phyloP scores from a whole-genome alignment of 2,797 vertebrate genomes.

The Acrocephalus scirpaceus region DNA sequence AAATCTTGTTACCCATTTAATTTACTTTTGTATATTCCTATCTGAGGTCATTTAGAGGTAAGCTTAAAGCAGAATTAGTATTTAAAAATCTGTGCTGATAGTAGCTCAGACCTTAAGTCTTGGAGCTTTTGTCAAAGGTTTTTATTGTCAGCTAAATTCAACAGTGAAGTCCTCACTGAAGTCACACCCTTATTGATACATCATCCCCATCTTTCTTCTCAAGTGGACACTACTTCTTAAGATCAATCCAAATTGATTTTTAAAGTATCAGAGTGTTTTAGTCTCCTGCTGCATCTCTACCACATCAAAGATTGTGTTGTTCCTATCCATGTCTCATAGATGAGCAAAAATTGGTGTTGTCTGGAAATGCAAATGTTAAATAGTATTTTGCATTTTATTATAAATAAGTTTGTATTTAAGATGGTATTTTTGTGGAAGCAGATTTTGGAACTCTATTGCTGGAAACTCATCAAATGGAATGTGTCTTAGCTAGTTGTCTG shows the following conservation, averaged over 20 bases:
- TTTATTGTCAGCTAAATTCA: not conserved
- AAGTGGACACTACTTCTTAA: not conserved
- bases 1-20: not conserved
- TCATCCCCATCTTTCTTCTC: not conserved
- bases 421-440: not conserved
- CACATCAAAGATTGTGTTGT: not conserved
- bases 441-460: not conserved
- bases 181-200: not conserved
- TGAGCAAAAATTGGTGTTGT: not conserved
- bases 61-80: not conserved
- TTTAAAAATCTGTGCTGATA: not conserved
- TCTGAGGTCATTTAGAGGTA: not conserved
- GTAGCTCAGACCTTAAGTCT: not conserved
- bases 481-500: not conserved
- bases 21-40: not conserved
- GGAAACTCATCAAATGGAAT: not conserved
- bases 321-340: not conserved
- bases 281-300: not conserved
- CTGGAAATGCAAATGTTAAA: not conserved
- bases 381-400: not conserved
- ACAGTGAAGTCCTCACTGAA: not conserved
- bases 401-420: not conserved
- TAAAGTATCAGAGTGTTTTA: not conserved
- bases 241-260: not conserved
- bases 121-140: not conserved